phyloP scores from a whole-genome alignment of 2,113 vertebrate species.

The Tachycineta bicolor region DNA sequence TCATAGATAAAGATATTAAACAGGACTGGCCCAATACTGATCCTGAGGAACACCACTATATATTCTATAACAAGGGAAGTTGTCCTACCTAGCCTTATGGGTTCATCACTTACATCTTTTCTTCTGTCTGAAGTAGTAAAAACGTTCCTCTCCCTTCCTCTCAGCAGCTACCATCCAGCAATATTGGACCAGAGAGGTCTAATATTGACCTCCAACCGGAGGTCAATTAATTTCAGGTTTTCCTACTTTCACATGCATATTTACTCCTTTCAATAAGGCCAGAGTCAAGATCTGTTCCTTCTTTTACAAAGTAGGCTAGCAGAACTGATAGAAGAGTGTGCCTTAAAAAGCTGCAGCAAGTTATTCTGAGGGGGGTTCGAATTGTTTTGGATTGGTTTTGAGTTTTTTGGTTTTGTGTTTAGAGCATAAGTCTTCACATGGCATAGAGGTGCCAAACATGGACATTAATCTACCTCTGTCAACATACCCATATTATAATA shows the following conservation, averaged over 20 bases:
- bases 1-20: not conserved
- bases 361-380: not conserved
- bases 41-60: not conserved
- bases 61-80: not conserved
- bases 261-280: not conserved
- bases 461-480: not conserved
- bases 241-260: not conserved
- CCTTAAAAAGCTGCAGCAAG: not conserved
- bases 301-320: not conserved
- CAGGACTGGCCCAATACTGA: not conserved
- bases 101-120: not conserved
- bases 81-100: not conserved
- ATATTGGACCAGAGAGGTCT: not conserved
- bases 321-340: not conserved
- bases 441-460: not conserved
- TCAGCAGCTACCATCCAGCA: not conserved
- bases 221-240: not conserved
- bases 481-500: not conserved
- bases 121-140: not conserved
- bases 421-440: rapidly evolving
- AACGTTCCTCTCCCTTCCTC: not conserved
- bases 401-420: not conserved
- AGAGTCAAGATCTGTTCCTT: not conserved
- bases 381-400: not conserved
- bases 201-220: not conserved